phyloP scores from a whole-genome alignment of 2,888 invertebrate genomes.

The Trilocha varians region DNA sequence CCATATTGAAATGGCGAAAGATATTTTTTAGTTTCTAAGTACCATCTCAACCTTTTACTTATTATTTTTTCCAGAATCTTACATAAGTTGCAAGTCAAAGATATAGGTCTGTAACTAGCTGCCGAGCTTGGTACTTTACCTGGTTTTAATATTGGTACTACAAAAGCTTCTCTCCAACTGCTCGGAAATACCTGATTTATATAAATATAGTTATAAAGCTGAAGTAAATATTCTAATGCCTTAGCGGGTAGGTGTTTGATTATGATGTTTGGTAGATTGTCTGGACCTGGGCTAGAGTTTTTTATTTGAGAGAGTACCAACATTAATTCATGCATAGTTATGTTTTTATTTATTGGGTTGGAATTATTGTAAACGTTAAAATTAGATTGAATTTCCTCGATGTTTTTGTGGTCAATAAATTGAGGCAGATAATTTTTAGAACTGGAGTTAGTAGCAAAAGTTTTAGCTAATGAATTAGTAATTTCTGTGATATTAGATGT shows the following conservation, averaged over 20 bases:
- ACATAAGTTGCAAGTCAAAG: conserved; percentile 9
- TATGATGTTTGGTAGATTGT: conserved; percentile 10
- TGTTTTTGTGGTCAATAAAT: not conserved
- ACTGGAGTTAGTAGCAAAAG: conserved; percentile 8
- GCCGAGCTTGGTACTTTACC: conserved; percentile 5
- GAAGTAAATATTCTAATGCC: conserved; percentile 7
- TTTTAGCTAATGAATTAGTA: conserved; percentile 6
- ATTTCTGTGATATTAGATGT: not conserved
- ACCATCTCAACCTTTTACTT: conserved; percentile 11
- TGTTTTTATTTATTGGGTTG: conserved; percentile 6
- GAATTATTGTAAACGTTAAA: not conserved
- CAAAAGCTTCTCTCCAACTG: conserved; percentile 11
- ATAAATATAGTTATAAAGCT: conserved; percentile 6
- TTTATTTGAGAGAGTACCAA: conserved; percentile 4
- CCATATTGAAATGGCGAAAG: conserved; percentile 10
- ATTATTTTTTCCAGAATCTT: conserved; percentile 13
- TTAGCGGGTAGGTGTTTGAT: conserved; percentile 10
- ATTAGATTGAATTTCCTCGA: too few relatives aligned
- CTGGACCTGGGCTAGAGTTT: conserved; percentile 10
- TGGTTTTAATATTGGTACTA: conserved; percentile 13
- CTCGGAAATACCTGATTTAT: conserved; percentile 11
- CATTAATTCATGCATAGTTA: conserved; percentile 7
- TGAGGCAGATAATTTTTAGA: conserved; percentile 8
- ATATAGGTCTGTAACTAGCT: conserved; percentile 12
- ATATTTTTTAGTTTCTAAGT: conserved; percentile 3